Percentiles rank a stretch among this genome's conserved stretches.
Evolutionary conservation across 2,888 invertebrate genomes (phyloP).

Genomic region (Podabrus alpinus): DNA sequence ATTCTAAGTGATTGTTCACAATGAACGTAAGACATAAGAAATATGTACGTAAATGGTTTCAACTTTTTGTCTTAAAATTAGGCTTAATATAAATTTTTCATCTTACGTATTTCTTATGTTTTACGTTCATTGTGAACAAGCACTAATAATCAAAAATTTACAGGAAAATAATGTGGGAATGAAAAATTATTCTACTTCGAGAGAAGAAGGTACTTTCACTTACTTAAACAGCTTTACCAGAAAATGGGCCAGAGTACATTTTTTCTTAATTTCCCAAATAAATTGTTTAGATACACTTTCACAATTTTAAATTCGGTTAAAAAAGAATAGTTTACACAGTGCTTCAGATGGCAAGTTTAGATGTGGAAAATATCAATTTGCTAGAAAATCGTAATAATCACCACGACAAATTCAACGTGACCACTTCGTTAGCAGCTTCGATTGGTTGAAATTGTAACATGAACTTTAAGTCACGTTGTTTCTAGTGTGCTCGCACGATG

Average conservation of each 20-base stretch:
- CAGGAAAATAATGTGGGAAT: background rate
- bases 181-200: background rate
- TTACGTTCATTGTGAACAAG: no score
- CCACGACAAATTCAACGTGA: constrained; percentile 45
- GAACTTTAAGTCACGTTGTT: constrained; percentile 48
- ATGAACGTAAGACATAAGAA: no score
- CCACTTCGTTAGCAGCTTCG: constrained; percentile 20
- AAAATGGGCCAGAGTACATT: background rate
- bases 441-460: constrained; percentile 45
- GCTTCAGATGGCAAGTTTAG: background rate
- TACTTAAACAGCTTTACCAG: background rate
- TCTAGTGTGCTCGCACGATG: constrained; percentile 36
- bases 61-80: no score
- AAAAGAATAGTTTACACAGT: background rate
- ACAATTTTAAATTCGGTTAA: background rate
- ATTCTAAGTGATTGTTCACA: no score
- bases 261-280: background rate
- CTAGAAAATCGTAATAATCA: constrained; percentile 8
- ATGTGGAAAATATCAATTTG: background rate
- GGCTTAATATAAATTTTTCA: no score
- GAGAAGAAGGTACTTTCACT: background rate
- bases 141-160: background rate
- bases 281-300: background rate
- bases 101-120: no score
- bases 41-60: no score